Evolutionary conservation across 1,140 invertebrate species (phyloP).

Genomic region (Cydia fagiglandana): DNA sequence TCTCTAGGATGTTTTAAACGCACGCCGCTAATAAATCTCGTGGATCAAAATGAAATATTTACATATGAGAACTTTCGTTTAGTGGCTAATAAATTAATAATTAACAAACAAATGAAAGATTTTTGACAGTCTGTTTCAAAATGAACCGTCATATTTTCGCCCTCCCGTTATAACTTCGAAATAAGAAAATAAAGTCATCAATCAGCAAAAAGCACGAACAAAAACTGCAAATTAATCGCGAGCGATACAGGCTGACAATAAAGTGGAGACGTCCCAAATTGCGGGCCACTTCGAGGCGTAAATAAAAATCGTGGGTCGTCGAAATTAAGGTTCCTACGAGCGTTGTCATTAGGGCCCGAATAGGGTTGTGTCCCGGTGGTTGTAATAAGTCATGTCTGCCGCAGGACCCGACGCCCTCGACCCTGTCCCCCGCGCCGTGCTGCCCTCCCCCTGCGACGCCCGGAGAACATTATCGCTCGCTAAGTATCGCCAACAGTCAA

Average conservation of each 20-base stretch:
- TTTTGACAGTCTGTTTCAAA: conserved; percentile 1
- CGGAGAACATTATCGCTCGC: conserved; percentile 59
- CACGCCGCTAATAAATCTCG: too few species aligned
- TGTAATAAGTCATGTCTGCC: conserved; percentile 75
- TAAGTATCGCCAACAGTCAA: conserved; percentile 71
- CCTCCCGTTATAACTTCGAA: background rate
- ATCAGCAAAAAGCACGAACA: conserved; percentile 37
- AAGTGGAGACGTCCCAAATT: conserved; percentile 61
- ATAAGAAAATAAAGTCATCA: conserved; percentile 28
- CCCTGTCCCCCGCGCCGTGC: conserved; percentile 41
- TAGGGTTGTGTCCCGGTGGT: conserved; percentile 74
- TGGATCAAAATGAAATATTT: too few species aligned
- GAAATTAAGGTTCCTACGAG: conserved; percentile 73
- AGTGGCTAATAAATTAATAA: background rate
- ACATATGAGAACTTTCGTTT: too few species aligned
- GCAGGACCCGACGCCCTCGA: conserved; percentile 53
- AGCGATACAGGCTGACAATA: conserved; percentile 51
- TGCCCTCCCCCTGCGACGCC: conserved; percentile 42
- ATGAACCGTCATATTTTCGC: conserved; percentile 1
- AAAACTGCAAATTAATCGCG: conserved; percentile 49
- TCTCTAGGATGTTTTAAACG: too few species aligned
- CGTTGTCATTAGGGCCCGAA: conserved; percentile 73
- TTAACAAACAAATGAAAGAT: background rate
- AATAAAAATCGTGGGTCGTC: conserved; percentile 76
- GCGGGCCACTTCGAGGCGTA: conserved; percentile 65